Conservation (phyloP, 2,797 vertebrate genomes). For the Hyperoplus lanceolatus region DNA sequence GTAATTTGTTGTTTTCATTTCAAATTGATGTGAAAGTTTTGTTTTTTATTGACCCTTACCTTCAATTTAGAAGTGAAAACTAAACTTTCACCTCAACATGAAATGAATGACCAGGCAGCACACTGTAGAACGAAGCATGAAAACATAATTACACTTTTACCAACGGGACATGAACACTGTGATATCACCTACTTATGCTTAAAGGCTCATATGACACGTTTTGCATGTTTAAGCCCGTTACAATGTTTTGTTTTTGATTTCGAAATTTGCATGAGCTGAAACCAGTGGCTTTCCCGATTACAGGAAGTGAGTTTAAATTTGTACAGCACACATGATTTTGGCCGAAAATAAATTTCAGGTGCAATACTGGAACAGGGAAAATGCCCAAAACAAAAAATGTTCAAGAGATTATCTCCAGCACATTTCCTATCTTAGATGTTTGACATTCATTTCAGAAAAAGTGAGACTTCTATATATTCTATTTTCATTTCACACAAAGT, state of each 20-base stretch:
- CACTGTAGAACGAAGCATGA: not conserved
- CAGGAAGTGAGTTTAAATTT: not conserved
- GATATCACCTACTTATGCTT: not conserved
- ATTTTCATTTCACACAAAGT: too few species aligned
- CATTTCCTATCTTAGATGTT: too few species aligned
- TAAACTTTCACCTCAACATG: too few species aligned
- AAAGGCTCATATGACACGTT: not conserved
- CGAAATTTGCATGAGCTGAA: conserved; percentile 3
- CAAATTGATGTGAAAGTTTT: too few species aligned
- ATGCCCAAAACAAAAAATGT: not conserved
- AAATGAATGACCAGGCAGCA: too few species aligned
- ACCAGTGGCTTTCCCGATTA: not conserved
- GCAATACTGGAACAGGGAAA: not conserved
- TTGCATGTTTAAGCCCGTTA: not conserved
- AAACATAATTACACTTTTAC: not conserved
- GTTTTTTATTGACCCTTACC: too few species aligned
- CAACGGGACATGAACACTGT: not conserved
- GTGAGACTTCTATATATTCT: too few species aligned
- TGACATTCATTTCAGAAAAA: too few species aligned
- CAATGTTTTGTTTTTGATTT: not conserved
- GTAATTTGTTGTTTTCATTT: too few species aligned
- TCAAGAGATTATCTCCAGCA: not conserved
- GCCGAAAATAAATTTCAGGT: not conserved
- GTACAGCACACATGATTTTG: not conserved
- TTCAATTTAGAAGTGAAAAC: too few species aligned